These are phyloP conservation scores for Nemurella pictetii DNA, from an alignment of 2,888 invertebrate species.

Conservation along the genomic window DNA sequence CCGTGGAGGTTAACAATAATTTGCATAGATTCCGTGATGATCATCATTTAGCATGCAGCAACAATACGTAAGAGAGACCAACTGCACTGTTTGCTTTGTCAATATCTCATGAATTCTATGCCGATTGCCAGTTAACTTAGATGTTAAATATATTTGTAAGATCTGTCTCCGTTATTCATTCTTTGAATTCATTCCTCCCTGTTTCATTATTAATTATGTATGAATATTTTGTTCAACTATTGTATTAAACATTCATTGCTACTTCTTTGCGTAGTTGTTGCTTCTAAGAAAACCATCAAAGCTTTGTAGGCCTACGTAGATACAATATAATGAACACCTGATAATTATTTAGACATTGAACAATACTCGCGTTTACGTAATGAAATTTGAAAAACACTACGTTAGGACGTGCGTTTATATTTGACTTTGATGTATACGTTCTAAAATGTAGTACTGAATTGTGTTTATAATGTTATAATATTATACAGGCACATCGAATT, in stretches of 20 bases:
- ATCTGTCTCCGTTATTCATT: not conserved
- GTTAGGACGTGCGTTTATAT: constrained; percentile 19
- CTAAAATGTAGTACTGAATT: constrained; percentile 12
- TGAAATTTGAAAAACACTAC: not conserved
- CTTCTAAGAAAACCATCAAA: not conserved
- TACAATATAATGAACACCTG: not conserved
- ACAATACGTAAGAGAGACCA: not conserved
- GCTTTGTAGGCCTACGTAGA: not conserved
- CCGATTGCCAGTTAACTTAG: not conserved
- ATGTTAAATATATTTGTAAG: not conserved
- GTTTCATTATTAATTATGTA: not conserved
- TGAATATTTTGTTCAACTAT: not conserved
- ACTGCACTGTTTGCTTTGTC: not conserved
- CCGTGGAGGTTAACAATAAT: too few relatives aligned
- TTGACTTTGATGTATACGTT: not conserved
- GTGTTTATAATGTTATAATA: constrained; percentile 36
- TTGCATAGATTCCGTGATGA: too few relatives aligned
- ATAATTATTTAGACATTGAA: constrained; percentile 7
- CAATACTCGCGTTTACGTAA: constrained; percentile 1
- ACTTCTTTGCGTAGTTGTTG: not conserved
- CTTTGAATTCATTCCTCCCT: not conserved
- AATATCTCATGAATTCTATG: not conserved
- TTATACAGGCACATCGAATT: constrained; percentile 42
- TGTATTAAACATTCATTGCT: not conserved
- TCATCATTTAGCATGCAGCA: not conserved